Evolutionary conservation across 2,113 vertebrate genomes (phyloP).

Genomic region (Alosa alosa): DNA sequence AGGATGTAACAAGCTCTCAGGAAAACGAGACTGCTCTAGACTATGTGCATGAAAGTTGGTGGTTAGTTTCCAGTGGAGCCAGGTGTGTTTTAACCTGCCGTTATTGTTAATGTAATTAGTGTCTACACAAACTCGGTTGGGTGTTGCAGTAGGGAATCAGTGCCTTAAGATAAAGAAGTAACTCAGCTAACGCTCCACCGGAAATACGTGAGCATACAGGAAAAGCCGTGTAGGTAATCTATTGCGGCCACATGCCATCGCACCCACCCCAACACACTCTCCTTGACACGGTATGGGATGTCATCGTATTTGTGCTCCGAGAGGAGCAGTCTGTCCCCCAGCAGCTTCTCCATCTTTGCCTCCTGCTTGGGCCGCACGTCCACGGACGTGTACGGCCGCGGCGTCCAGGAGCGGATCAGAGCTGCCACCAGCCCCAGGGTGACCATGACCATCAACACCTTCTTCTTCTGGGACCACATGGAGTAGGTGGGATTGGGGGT

Average conservation of each 20-base stretch:
- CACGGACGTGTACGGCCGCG: slow-evolving; percentile 15
- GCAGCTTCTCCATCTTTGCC: slow-evolving; percentile 25
- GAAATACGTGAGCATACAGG: neutral
- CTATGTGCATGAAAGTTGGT: too few relatives aligned
- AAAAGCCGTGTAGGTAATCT: neutral
- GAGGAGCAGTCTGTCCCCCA: slow-evolving; percentile 30
- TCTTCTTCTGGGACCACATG: slow-evolving; percentile 56
- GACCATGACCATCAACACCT: slow-evolving; percentile 45
- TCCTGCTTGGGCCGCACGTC: slow-evolving; percentile 41
- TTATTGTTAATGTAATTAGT: too few relatives aligned
- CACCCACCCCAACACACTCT: slow-evolving; percentile 58
- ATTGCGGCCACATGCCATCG: neutral
- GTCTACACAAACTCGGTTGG: too few relatives aligned
- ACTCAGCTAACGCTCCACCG: too few relatives aligned
- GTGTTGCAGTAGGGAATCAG: too few relatives aligned
- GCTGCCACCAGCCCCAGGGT: slow-evolving; percentile 9
- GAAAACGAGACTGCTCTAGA: too few relatives aligned
- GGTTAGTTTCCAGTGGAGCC: too few relatives aligned
- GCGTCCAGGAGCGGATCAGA: slow-evolving; percentile 42
- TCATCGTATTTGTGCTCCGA: slow-evolving; percentile 29
- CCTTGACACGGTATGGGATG: slow-evolving; percentile 58
- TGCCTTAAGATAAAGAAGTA: neutral
- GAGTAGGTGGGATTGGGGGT: slow-evolving; percentile 22
- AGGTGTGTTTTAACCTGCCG: too few relatives aligned
- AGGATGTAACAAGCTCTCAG: too few relatives aligned